These are phyloP conservation scores for Myrmophylax atrothorax DNA, from an alignment of 2,113 vertebrate genomes.

Conservation along the genomic window DNA sequence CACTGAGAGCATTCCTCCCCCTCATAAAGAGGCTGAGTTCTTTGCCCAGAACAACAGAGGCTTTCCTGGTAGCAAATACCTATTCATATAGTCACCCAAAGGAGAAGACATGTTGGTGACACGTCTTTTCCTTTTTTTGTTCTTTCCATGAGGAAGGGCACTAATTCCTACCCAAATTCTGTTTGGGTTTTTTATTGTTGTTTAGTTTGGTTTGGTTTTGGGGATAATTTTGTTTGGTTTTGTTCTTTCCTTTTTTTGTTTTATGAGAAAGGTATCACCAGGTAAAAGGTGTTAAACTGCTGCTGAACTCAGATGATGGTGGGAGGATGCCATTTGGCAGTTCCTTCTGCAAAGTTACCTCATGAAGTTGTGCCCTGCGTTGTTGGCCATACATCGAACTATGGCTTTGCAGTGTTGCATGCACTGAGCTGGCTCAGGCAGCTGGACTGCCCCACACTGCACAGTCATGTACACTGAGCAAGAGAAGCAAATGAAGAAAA, in stretches of 20 bases:
- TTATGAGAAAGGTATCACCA: neutral
- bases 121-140: neutral
- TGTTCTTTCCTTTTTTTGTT: neutral
- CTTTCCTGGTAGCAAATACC: constrained; percentile 14
- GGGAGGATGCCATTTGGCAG: neutral
- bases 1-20: neutral
- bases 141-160: neutral
- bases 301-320: neutral
- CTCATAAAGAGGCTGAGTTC: neutral
- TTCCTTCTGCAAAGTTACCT: neutral
- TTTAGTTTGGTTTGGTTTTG: no score
- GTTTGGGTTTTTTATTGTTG: fast-evolving
- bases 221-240: neutral
- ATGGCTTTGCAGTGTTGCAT: neutral
- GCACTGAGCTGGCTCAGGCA: neutral
- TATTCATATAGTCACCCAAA: neutral
- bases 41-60: constrained; percentile 15
- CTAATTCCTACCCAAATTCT: neutral
- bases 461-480: neutral
- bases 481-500: neutral
- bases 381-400: fast-evolving
- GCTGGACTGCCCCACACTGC: neutral
- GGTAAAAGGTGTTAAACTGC: neutral
- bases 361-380: neutral
- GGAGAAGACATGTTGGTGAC: neutral